These are phyloP conservation scores for Delia radicum DNA, from an alignment of 1,140 invertebrate species.

Conservation along the genomic window DNA sequence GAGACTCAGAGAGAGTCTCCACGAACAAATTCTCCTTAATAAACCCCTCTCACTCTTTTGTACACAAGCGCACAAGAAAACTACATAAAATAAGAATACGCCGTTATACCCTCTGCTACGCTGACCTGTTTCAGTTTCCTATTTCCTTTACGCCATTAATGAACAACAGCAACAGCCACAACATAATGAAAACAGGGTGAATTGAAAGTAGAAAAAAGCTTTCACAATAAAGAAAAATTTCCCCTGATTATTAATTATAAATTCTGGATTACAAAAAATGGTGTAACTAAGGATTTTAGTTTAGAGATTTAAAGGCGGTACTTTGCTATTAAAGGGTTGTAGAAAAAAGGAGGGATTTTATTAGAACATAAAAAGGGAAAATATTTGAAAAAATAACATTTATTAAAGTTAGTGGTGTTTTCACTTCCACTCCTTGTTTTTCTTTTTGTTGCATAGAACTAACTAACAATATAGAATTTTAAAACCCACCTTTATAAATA, in stretches of 20 bases:
- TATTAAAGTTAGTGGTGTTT: background rate
- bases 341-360: background rate
- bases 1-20: background rate
- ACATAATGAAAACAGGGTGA: background rate
- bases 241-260: background rate
- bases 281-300: background rate
- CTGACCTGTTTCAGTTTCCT: conserved; percentile 22
- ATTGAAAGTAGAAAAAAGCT: background rate
- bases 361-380: no score
- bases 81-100: background rate
- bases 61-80: background rate
- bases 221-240: background rate
- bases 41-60: no score
- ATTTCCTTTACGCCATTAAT: conserved; percentile 8
- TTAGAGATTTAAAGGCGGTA: background rate
- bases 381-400: background rate
- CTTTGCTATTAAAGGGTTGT: background rate
- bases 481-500: conserved; percentile 6
- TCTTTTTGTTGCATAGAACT: background rate
- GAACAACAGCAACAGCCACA: background rate
- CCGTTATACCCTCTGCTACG: background rate
- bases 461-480: background rate
- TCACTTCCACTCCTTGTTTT: background rate
- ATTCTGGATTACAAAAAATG: background rate
- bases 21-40: background rate